Evolutionary conservation across 2,113 vertebrate species (phyloP).

Genomic region (Castor canadensis): DNA sequence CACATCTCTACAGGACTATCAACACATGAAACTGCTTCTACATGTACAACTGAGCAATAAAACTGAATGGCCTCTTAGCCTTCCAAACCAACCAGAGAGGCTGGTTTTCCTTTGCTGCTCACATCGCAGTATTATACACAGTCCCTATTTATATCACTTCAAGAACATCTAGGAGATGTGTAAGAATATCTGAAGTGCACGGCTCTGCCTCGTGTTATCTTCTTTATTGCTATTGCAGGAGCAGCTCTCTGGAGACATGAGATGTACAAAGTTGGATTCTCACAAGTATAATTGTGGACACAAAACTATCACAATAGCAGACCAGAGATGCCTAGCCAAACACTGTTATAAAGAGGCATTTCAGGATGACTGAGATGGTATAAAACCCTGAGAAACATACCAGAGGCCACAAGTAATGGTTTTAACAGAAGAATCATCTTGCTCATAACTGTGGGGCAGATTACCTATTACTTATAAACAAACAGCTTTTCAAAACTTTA

Average conservation of each 20-base stretch:
- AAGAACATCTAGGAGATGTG: neutral
- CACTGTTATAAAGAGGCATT: neutral
- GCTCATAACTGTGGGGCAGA: neutral
- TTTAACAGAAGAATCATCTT: neutral
- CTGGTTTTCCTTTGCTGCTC: neutral
- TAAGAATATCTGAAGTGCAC: neutral
- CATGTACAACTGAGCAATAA: neutral
- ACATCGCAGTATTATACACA: neutral
- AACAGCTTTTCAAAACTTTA: neutral
- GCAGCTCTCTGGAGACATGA: neutral
- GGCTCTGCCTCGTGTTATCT: no score
- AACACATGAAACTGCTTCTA: no score
- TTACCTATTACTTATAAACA: neutral
- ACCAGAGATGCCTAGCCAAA: neutral
- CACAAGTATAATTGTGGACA: neutral
- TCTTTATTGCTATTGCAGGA: no score
- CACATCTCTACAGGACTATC: neutral
- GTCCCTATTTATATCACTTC: no score
- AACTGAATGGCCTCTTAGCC: neutral
- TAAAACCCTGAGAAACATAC: slow-evolving; percentile 1
- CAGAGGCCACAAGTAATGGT: neutral
- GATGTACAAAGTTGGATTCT: neutral
- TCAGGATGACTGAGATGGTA: slow-evolving; percentile 6
- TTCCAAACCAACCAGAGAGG: neutral
- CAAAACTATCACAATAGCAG: neutral